A percentile compares a stretch with the other conserved stretches of the same genome.
phyloP scores from a whole-genome alignment of 2,888 invertebrate genomes.

The Andrena praecox region DNA sequence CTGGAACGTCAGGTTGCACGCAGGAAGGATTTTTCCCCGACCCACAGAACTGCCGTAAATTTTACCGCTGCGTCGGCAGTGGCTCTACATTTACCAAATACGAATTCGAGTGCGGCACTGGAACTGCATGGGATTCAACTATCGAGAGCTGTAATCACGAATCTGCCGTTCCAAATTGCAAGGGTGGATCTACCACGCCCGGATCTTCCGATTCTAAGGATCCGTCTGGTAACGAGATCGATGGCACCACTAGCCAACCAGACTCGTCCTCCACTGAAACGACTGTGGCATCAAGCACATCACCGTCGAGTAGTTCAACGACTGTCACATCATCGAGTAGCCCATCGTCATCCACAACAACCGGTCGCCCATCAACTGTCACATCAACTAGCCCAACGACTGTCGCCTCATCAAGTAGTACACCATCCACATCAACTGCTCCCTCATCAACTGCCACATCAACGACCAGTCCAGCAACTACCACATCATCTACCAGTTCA shows the following conservation, averaged over 20 bases:
- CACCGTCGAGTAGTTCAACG: background rate
- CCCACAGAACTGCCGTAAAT: constrained; percentile 89
- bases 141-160: constrained; percentile 88
- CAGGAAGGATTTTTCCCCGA: constrained; percentile 90
- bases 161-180: constrained; percentile 85
- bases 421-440: background rate
- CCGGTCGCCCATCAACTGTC: background rate
- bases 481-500: background rate
- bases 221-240: constrained; percentile 53
- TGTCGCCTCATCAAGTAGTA: background rate
- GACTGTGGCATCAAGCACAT: background rate
- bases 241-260: constrained; percentile 7
- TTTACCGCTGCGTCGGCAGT: constrained; percentile 91
- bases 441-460: background rate
- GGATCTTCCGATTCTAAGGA: constrained; percentile 17
- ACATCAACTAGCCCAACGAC: background rate
- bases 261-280: constrained; percentile 3
- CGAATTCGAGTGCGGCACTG: constrained; percentile 88
- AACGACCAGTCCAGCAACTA: background rate
- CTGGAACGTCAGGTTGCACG: constrained; percentile 83
- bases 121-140: constrained; percentile 90
- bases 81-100: constrained; percentile 85
- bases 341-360: background rate
- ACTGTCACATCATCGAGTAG: background rate
- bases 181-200: constrained; percentile 55